A percentile compares a stretch with the other conserved stretches of the same genome.
phyloP scores from a whole-genome alignment of 2,113 vertebrate genomes.

The Ploceus nigricollis region DNA sequence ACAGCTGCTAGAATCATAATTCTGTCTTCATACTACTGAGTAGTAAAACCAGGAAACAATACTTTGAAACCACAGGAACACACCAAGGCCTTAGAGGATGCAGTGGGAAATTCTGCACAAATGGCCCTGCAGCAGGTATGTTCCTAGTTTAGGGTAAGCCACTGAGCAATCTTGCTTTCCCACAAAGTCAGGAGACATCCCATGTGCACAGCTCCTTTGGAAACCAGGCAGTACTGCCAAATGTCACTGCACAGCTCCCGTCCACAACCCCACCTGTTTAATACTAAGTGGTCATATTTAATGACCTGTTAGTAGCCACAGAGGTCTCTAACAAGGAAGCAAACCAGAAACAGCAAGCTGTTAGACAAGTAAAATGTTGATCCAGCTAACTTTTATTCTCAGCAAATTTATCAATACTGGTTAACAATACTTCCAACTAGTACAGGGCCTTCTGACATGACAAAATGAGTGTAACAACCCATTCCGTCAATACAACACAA shows the following conservation, averaged over 20 bases:
- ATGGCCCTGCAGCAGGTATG: background rate
- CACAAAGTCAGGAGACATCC: background rate
- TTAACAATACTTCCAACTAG: conserved; percentile 53
- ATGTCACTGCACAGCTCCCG: background rate
- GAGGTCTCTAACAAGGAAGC: background rate
- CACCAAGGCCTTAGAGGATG: background rate
- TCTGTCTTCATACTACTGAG: background rate
- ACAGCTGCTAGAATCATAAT: background rate
- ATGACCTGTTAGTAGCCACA: conserved; percentile 17
- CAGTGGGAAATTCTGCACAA: background rate
- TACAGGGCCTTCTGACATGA: conserved; percentile 63
- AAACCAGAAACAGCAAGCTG: conserved; percentile 11
- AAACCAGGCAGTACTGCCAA: background rate
- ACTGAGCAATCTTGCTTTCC: background rate
- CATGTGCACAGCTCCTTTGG: background rate
- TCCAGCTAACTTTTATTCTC: conserved; percentile 43
- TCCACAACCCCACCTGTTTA: background rate
- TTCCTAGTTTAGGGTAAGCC: background rate
- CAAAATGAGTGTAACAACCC: conserved; percentile 53
- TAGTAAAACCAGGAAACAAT: background rate
- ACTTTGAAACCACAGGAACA: background rate
- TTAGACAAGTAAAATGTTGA: conserved; percentile 18
- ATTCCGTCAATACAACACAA: conserved; percentile 63
- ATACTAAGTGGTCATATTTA: background rate
- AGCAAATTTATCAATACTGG: conserved; percentile 41